A percentile compares a stretch with the other conserved stretches of the same genome.
These are phyloP conservation scores for Zapornia atra DNA, from an alignment of 2,113 vertebrate genomes.

Conservation along the genomic window DNA sequence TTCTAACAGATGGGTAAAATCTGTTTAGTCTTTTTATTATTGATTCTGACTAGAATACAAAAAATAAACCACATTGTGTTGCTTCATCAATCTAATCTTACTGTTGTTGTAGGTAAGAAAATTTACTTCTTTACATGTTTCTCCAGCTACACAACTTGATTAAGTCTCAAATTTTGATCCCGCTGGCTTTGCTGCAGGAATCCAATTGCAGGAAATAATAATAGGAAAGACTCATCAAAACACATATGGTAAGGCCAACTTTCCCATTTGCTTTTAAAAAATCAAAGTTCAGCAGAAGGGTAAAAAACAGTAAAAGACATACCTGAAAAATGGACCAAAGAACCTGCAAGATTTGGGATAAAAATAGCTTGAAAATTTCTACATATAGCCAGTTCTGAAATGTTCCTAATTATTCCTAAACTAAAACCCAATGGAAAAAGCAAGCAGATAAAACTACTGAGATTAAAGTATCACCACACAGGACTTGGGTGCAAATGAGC, in stretches of 20 bases:
- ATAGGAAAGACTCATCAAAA: not conserved
- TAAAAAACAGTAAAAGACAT: not conserved
- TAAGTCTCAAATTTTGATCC: not conserved
- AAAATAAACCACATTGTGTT: not conserved
- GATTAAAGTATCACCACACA: not conserved
- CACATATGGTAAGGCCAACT: not conserved
- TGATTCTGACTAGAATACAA: not conserved
- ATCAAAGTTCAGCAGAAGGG: not conserved
- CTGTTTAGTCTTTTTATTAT: not conserved
- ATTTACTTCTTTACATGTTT: not conserved
- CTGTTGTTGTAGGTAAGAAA: not conserved
- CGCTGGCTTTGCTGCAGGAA: not conserved
- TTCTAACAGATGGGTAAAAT: not conserved
- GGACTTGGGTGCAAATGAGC: not conserved
- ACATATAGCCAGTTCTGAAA: not conserved
- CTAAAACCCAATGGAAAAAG: not conserved
- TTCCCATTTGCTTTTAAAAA: not conserved
- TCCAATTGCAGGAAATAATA: constrained; percentile 10
- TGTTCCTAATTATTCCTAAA: not conserved
- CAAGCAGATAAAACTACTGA: not conserved
- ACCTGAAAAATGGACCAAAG: not conserved
- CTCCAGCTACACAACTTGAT: not conserved
- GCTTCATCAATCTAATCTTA: not conserved
- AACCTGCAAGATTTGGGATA: not conserved
- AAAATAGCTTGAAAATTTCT: not conserved